phyloP scores from a whole-genome alignment of 2,888 invertebrate species.

The Cylindroiulus punctatus region DNA sequence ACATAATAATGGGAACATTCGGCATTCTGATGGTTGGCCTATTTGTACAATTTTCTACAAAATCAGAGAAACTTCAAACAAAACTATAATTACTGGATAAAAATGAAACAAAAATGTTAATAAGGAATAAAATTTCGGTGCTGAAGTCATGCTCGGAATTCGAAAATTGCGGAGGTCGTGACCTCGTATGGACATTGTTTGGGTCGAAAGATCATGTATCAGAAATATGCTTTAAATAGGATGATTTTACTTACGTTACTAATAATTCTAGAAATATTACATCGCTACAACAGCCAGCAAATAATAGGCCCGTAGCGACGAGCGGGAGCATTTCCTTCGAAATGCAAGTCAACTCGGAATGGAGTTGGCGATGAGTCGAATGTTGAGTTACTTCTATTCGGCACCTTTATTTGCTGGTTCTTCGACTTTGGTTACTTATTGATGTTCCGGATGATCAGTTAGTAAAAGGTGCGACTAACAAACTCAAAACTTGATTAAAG shows the following conservation, averaged over 20 bases:
- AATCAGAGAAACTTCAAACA: neutral
- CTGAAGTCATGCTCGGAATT: neutral
- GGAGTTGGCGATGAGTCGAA: constrained; percentile 23
- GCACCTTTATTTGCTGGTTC: constrained; percentile 31
- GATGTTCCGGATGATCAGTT: neutral
- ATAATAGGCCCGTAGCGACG: constrained; percentile 46
- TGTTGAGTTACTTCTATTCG: constrained; percentile 48
- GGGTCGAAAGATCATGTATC: neutral
- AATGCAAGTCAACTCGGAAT: neutral
- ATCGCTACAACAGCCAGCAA: constrained; percentile 56
- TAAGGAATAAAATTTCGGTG: too few species aligned
- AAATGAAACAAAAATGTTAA: neutral
- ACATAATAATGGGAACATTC: neutral
- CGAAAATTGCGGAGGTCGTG: neutral
- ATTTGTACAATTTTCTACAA: neutral
- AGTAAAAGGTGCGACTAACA: neutral
- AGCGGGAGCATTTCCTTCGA: constrained; percentile 46
- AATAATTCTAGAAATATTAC: constrained; percentile 57
- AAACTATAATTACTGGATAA: neutral
- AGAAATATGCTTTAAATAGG: neutral
- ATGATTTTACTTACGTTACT: constrained; percentile 54
- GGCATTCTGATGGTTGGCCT: neutral
- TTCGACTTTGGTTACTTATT: neutral
- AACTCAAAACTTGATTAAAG: constrained; percentile 25
- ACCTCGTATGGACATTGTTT: neutral